A percentile compares a stretch with the other conserved stretches of the same genome.
Conservation (phyloP, 2,113 vertebrate genomes). For the Labeo catla region DNA sequence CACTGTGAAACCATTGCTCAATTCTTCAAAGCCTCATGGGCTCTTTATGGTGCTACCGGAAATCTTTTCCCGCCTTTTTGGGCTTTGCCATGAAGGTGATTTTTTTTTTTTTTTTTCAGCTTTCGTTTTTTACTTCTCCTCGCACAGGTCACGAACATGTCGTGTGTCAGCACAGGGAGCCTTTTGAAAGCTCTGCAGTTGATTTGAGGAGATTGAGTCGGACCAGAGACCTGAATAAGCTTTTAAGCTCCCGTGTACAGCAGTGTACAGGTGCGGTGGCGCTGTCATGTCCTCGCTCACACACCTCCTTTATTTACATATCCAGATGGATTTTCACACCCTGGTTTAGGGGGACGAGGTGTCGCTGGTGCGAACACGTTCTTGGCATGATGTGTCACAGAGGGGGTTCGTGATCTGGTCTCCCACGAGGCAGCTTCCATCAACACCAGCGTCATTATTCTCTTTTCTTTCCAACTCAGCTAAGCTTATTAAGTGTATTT, state of each 20-base stretch:
- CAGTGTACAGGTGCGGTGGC: constrained; percentile 59
- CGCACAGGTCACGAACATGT: constrained; percentile 52
- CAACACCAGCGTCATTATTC: constrained; percentile 55
- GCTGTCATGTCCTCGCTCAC: constrained; percentile 60
- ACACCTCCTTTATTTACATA: constrained; percentile 60
- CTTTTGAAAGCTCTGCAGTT: constrained; percentile 43
- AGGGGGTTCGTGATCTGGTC: constrained; percentile 40
- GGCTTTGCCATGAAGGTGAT: not conserved
- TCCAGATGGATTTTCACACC: constrained; percentile 69
- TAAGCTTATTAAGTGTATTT: constrained; percentile 51
- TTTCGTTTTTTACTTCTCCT: not conserved
- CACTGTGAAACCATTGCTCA: not conserved
- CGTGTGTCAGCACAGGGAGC: constrained; percentile 39
- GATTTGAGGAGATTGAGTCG: constrained; percentile 41
- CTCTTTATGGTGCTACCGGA: not conserved
- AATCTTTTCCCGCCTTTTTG: not conserved
- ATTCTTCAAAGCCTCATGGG: constrained; percentile 11
- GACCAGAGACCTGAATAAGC: constrained; percentile 68
- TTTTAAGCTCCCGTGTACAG: constrained; percentile 73
- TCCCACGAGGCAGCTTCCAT: constrained; percentile 54
- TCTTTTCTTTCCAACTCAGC: constrained; percentile 44
- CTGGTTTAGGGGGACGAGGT: constrained; percentile 56
- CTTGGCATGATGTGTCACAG: constrained; percentile 57
- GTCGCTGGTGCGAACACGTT: constrained; percentile 64
- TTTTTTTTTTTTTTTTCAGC: not conserved